Base-by-base conservation (phyloP, 2,113 vertebrate species). In the Carollia perspicillata region DNA sequence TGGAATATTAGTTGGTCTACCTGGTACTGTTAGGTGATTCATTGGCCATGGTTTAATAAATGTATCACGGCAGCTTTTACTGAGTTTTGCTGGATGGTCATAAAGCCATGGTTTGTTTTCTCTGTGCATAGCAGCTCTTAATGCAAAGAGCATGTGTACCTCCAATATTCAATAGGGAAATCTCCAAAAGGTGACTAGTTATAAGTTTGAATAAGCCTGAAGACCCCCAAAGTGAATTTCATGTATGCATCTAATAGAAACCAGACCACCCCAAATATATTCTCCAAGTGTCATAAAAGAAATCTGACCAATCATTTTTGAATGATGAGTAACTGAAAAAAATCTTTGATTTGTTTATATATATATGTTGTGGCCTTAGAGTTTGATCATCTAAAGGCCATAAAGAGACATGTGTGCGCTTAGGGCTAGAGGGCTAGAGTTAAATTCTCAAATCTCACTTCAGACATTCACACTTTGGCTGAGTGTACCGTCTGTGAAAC, bases 181-280 rank as follows among this genome's bases (percentile, higher is more conserved):
- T 75, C 51, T 86, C 16, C 28, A 44, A 69, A 90, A 89, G 8
- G 66, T 44, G 20, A 60, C 66, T 71, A 51, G 14, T 71, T 81
- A 51, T 77, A 89, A 89, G 92, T 96, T 13, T 69, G 78, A 95
- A 75, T 55, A 63, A 84, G 53, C 9, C 58, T 30, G 11, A 65
- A n/a, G 28, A 85, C 37, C 18, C 20, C 10, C n/a, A 40, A 75
- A 33, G 33, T 53, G 33, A 89, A 74, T 81, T 91, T 96, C 86
- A 89, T 10, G 53, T 85, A 55, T 63, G 35, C 10, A 1, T n/a
- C 23, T 85, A 81, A 94, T 78, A 79, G 83, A 95, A 95, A 93
- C n/a, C 77, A 90, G 89, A 72, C 8, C 2, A 60, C 30, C 33
- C n/a, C 51, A 90, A 79, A 60, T 79, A 58, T 37, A 44, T 53